Base-by-base conservation (phyloP, 2,888 invertebrate species). In the Opisthograptis luteolata region DNA sequence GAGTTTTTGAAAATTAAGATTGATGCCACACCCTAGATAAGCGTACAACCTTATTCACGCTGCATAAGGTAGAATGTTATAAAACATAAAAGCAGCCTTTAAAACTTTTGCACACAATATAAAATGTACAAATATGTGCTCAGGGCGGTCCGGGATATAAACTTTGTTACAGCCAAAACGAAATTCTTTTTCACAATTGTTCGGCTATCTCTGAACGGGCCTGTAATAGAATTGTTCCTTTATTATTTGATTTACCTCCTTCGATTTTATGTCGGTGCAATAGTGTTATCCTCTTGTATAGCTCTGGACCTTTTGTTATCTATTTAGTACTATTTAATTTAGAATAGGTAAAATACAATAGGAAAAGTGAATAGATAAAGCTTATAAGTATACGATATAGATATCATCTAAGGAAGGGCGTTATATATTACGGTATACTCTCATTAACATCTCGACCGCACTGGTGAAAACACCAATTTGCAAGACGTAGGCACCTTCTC, bases 231-330 rank as follows among this genome's bases (percentile, higher is more conserved):
- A 87, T 88, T 86, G 84, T 51, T 80, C 87, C 82, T 81, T 80
- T 87, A 80, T 87, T 87, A 88, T 87, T 87, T 82, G 86, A 87
- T 87, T 87, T 87, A 60, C 76, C 68, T 80, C 79, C 76, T 78
- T 77, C 75, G 76, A 80, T 84, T 85, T 84, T 83, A 83, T 81
- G 70, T 76, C 72, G 66, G 59, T 76, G 78, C 78, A 81, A 84
- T 81, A 79, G 81, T 76, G 79, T 76, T 79, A 79, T 76, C 77
- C 73, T 59, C 66, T 67, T 65, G 24, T 66, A 67, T 64, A 55
- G 60, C 58, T 62, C 64, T n/a, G n/a, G 60, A 73, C 71, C 67
- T 64, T 74, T 78, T 71, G 46, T 24, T 12, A 48, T 34, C 8
- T 31, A 12, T 15, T 42, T 14, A 17, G 19, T 14, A 24, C 22